Base-by-base conservation (phyloP, 2,888 invertebrate genomes). In the Oeneis ivallda region DNA sequence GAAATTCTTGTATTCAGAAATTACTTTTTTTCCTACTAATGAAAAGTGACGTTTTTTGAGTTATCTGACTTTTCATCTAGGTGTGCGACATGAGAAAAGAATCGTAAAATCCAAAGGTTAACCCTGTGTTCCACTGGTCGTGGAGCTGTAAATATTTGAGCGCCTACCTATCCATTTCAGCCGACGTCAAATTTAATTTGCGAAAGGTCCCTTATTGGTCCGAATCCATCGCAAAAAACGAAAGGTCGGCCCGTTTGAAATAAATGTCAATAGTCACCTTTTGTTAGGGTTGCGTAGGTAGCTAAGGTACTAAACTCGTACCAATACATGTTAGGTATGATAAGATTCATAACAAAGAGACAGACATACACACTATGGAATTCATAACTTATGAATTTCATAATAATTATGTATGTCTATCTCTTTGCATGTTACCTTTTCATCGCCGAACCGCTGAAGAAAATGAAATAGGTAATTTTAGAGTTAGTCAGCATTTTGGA, bases 131-230 rank as follows among this genome's bases (percentile, higher is more conserved):
- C 19, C 34, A 45, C 54, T 49, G 41, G 54, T 63, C 58, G 54
- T 58, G 62, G 47, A 26, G 32, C 49, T 47, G 54, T 66, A 50
- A 66, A 63, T 66, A 60, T 60, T 66, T 66, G 49, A 66, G 41
- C 49, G 26, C 37, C 37, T 37, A 37, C 9, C 17, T 19, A 50
- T 54, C 37, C 53, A 15, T 54, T 41, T 49, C 41, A 57, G 32
- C 62, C 62, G 58, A 58, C 58, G 34, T 63, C 59, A 66, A 66
- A 66, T 66, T 66, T 57, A 62, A 66, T 66, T 66, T 63, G 17
- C 37, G 41, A 37, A 59, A 63, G 53, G 64, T 64, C 53, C 43
- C 45, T 60, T 54, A 54, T 17, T 60, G 59, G 54, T 59, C 49
- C n/a, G 45, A 39, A 39, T 26, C 32, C 26, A 32, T 52, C 62